phyloP scores from a whole-genome alignment of 2,888 invertebrate genomes.

The Melieria picta region DNA sequence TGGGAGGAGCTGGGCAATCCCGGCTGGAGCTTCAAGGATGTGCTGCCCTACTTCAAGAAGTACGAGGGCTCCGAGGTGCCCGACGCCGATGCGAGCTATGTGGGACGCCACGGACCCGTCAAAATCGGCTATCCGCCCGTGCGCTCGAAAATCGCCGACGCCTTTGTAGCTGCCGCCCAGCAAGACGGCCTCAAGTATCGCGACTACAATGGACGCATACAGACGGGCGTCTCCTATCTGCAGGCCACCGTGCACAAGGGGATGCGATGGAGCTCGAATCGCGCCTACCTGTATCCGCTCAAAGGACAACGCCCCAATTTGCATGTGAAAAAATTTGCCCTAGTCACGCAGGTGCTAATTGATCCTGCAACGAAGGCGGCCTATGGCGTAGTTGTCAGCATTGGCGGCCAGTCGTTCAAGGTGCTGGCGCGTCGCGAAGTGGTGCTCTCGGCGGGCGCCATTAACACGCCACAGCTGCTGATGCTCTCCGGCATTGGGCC shows the following conservation, averaged over 20 bases:
- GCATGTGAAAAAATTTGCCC: slow-evolving; percentile 68
- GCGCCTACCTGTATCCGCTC: slow-evolving; percentile 71
- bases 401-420: slow-evolving; percentile 64
- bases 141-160: slow-evolving; percentile 69
- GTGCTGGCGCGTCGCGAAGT: slow-evolving; percentile 74
- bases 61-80: slow-evolving; percentile 76
- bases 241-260: slow-evolving; percentile 72
- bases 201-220: slow-evolving; percentile 74
- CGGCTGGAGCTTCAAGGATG: slow-evolving; percentile 78
- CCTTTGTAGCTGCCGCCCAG: slow-evolving; percentile 72
- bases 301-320: slow-evolving; percentile 68
- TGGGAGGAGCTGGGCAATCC: slow-evolving; percentile 78
- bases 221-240: slow-evolving; percentile 71
- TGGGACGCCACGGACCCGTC: slow-evolving; percentile 69
- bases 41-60: slow-evolving; percentile 81
- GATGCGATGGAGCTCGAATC: slow-evolving; percentile 70
- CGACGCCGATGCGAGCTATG: slow-evolving; percentile 64
- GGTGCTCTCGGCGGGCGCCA: slow-evolving; percentile 79
- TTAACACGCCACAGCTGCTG: slow-evolving; percentile 83
- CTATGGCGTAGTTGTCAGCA: slow-evolving; percentile 70
- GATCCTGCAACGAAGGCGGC: slow-evolving; percentile 67
- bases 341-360: slow-evolving; percentile 70
- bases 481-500: slow-evolving; percentile 82
- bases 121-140: slow-evolving; percentile 69
- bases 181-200: slow-evolving; percentile 72